A percentile compares a stretch with the other conserved stretches of the same genome.
Conservation (phyloP, 2,113 vertebrate genomes). For the Festucalex cinctus region DNA sequence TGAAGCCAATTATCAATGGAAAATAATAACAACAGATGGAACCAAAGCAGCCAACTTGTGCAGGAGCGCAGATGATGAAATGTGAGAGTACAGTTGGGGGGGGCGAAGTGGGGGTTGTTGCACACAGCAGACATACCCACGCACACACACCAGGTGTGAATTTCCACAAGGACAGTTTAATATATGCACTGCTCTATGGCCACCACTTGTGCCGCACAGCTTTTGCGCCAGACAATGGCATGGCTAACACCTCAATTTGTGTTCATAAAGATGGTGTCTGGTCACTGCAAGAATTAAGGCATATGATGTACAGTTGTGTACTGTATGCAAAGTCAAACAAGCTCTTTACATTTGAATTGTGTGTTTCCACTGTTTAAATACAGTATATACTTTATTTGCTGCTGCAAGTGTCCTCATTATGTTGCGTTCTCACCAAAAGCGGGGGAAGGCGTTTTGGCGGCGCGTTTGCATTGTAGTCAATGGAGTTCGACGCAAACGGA, state of each 20-base stretch:
- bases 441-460: too few species aligned
- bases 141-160: slow-evolving; percentile 87
- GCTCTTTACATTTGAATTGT: too few species aligned
- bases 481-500: too few species aligned
- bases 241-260: slow-evolving; percentile 28
- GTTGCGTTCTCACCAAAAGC: too few species aligned
- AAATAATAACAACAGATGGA: slow-evolving; percentile 99
- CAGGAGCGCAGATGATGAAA: slow-evolving; percentile 95
- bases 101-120: slow-evolving; percentile 72
- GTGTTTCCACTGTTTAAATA: too few species aligned
- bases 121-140: slow-evolving; percentile 69
- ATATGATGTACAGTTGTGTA: too few species aligned
- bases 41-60: slow-evolving; percentile 93
- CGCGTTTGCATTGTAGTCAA: too few species aligned
- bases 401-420: too few species aligned
- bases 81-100: slow-evolving; percentile 85
- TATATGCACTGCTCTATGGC: slow-evolving; percentile 38
- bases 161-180: slow-evolving; percentile 63
- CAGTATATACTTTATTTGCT: too few species aligned
- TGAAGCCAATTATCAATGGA: slow-evolving; percentile 98
- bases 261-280: not conserved
- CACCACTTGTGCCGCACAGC: slow-evolving; percentile 29
- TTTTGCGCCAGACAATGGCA: slow-evolving; percentile 20
- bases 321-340: not conserved
- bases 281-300: not conserved